Evolutionary conservation across 2,888 invertebrate species (phyloP).

Genomic region (Formica aserva): DNA sequence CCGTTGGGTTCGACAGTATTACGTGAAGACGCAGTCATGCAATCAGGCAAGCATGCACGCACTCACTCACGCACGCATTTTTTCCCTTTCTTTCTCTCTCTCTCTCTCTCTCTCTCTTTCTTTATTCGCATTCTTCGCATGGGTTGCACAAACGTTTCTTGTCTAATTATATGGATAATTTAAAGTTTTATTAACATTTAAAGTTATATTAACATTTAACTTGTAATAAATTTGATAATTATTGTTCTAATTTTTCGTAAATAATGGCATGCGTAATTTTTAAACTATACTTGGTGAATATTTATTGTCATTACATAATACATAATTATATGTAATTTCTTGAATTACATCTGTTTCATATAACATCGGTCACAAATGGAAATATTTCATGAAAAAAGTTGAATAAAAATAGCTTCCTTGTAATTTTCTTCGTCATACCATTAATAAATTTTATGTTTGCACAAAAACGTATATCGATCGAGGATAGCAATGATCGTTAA

Average conservation of each 20-base stretch:
- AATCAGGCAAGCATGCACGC: slow-evolving; percentile 46
- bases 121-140: slow-evolving; percentile 54
- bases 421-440: slow-evolving; percentile 15
- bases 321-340: background rate
- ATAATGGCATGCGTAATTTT: background rate
- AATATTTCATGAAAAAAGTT: background rate
- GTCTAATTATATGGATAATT: slow-evolving; percentile 62
- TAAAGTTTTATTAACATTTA: background rate
- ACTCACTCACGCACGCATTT: slow-evolving; percentile 45
- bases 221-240: background rate
- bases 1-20: slow-evolving; percentile 59
- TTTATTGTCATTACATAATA: background rate
- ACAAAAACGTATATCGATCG: slow-evolving; percentile 42
- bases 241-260: background rate
- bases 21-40: slow-evolving; percentile 34
- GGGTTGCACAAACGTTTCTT: slow-evolving; percentile 60
- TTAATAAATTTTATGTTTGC: slow-evolving; percentile 10
- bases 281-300: background rate
- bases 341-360: background rate
- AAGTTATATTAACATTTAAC: background rate
- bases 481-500: slow-evolving; percentile 16
- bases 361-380: background rate
- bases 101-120: background rate
- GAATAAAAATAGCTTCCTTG: background rate
- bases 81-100: background rate